Evolutionary conservation across 2,888 invertebrate species (phyloP), one percentile per base, ranked within the genome.

Genomic region (Leptopilina syphax): DNA sequence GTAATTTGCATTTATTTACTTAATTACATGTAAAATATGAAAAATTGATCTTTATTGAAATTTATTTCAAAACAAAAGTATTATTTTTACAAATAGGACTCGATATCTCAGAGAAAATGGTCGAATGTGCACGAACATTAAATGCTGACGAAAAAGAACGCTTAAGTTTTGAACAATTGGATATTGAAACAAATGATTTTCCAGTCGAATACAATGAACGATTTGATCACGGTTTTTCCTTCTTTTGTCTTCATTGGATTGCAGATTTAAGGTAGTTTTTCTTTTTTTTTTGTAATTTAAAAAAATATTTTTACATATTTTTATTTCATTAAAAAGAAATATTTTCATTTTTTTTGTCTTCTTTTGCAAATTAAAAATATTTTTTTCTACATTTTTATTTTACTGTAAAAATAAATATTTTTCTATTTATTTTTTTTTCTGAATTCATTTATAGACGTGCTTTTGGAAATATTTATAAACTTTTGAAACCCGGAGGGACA

Each of bases 401-500:
- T 34, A 34, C 34, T 44, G 5, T 44, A 44, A 44, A 44, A 44
- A 8, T 44, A 6, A 4, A 1, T 7, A 44, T 8, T 44, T 44
- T 18, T 18, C 18, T 18, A 18, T 18, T 18, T 18, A 18, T 18
- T 18, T 18, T 0, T 0, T 18, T 44, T 44, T 44, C 8, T 1
- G 5, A 44, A 44, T 44, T 44, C 0, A 8, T 93, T 70, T 92
- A 18, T 18, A 96, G 94, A 85, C 92, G 91, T 85, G 95, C 95
- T 0, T 92, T 95, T 77, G 91, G 91, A 76, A 96, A 96, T 87
- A 94, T 96, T 77, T 94, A 93, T 90, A 92, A 94, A 57, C 89
- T 96, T 78, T 91, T 97, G 18, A 93, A 92, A 78, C 94, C 94
- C 0, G 94, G 94, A 4, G 96, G 96, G 0, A 95, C 95, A 84